Conservation (phyloP, 1,140 invertebrate genomes). For the Wiebesia pumilae region DNA sequence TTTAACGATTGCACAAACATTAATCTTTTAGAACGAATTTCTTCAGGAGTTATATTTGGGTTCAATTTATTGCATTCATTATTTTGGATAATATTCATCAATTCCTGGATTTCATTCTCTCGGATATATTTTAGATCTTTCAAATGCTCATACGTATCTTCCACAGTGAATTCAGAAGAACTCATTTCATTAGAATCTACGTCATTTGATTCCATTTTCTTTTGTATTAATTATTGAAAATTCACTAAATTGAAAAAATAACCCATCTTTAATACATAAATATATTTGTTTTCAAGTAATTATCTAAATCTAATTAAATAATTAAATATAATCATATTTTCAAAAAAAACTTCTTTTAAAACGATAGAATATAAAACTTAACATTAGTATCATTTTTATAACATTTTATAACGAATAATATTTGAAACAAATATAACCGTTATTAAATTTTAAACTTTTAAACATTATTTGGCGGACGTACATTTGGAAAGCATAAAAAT, state of each 20-base stretch:
- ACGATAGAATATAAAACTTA: background rate
- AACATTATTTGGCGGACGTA: too few species aligned
- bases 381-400: too few species aligned
- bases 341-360: background rate
- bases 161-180: constrained; percentile 55
- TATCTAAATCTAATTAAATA: background rate
- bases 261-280: background rate
- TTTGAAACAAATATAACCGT: too few species aligned
- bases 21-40: constrained; percentile 57
- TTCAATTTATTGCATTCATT: constrained; percentile 51
- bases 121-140: constrained; percentile 74
- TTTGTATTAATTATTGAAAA: too few species aligned
- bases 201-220: background rate
- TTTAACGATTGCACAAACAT: constrained; percentile 54
- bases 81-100: constrained; percentile 56
- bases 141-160: constrained; percentile 74
- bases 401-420: too few species aligned
- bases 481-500: too few species aligned
- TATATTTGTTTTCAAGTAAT: background rate
- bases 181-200: background rate
- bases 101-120: constrained; percentile 56
- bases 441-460: too few species aligned
- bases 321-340: background rate
- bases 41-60: constrained; percentile 36
- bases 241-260: background rate